Conservation (phyloP, 64 coral and sea anemone genomes). For the Porites lutea region DNA sequence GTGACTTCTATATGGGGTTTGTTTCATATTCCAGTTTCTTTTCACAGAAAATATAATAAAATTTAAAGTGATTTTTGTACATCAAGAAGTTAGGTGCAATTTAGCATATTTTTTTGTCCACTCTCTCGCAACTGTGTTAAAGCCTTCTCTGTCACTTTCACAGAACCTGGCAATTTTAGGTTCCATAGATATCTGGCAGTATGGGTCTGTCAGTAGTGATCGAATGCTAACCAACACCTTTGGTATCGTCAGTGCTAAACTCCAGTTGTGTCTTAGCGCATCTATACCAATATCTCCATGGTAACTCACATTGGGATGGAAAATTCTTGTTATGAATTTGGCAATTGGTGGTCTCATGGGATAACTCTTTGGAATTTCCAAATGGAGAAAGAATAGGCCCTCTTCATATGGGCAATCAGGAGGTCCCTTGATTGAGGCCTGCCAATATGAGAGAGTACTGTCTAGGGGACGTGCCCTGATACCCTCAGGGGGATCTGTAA, state of each 20-base stretch:
- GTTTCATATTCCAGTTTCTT: too few species aligned
- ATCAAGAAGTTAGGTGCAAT: constrained; percentile 26
- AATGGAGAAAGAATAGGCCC: constrained; percentile 74
- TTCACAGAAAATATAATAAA: too few species aligned
- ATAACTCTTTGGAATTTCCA: constrained; percentile 79
- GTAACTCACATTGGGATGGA: constrained; percentile 81
- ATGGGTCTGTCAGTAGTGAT: constrained; percentile 74
- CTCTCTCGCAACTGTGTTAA: constrained; percentile 62
- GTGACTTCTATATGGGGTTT: too few species aligned
- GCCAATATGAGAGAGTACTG: constrained; percentile 71
- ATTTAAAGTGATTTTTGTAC: not conserved
- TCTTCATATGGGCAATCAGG: constrained; percentile 71
- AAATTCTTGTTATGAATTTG: constrained; percentile 74
- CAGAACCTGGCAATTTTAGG: constrained; percentile 57
- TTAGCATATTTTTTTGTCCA: constrained; percentile 81
- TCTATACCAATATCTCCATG: constrained; percentile 81
- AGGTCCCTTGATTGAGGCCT: constrained; percentile 77
- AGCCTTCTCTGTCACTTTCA: constrained; percentile 56
- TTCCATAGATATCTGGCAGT: constrained; percentile 76
- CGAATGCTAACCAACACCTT: constrained; percentile 79
- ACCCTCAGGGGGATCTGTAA: constrained; percentile 71
- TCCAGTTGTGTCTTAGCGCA: constrained; percentile 66
- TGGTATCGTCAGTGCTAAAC: constrained; percentile 55
- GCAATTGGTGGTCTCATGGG: constrained; percentile 71
- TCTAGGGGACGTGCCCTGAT: constrained; percentile 72